A percentile compares a stretch with the other conserved stretches of the same genome.
Evolutionary conservation across 2,797 vertebrate genomes (phyloP).

Genomic region (Semotilus atromaculatus): DNA sequence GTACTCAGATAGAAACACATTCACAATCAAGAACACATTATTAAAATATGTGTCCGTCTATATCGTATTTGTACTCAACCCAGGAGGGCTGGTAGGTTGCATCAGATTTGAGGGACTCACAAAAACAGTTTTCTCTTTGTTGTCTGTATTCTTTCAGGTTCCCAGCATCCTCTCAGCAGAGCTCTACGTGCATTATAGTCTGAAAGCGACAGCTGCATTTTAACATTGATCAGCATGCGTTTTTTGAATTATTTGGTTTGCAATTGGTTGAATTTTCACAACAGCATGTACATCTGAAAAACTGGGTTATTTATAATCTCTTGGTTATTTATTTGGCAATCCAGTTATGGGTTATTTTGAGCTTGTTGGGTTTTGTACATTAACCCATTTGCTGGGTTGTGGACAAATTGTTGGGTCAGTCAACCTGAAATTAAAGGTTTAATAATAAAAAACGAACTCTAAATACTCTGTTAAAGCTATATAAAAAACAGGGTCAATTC

Average conservation of each 20-base stretch:
- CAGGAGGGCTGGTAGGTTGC: background rate
- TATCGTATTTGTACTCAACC: background rate
- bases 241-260: background rate
- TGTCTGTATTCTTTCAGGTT: background rate
- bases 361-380: background rate
- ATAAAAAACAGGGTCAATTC: no score
- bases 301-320: background rate
- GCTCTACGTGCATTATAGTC: background rate
- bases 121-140: conserved; percentile 11
- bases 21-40: background rate
- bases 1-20: background rate
- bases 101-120: background rate
- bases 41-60: background rate
- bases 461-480: background rate
- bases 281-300: background rate
- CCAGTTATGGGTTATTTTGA: background rate
- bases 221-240: background rate
- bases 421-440: background rate
- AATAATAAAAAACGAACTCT: background rate
- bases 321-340: background rate
- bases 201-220: background rate
- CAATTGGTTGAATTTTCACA: background rate
- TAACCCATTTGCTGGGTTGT: background rate
- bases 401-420: background rate
- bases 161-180: background rate